Conservation (phyloP, 2,888 invertebrate genomes). For the Petrolisthes manimaculis region DNA sequence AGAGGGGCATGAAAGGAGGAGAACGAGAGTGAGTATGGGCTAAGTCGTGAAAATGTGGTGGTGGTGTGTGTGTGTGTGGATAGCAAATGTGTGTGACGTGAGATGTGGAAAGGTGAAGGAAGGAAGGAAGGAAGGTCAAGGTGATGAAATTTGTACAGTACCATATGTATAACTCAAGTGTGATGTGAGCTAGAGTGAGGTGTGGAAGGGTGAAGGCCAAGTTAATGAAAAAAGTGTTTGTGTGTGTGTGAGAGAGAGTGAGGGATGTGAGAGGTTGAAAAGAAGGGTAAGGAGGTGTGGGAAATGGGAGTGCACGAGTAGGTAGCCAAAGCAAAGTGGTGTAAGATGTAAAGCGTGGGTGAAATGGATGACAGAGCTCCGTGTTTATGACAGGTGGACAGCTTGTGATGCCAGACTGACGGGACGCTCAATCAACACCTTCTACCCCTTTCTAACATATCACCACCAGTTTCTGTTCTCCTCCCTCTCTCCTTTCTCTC, state of each 20-base stretch:
- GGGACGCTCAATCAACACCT: neutral
- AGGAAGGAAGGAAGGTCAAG: too few species aligned
- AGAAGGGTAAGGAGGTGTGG: neutral
- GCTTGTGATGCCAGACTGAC: constrained; percentile 30
- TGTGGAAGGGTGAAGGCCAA: neutral
- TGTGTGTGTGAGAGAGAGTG: neutral
- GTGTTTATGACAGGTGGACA: constrained; percentile 3
- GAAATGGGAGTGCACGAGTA: neutral
- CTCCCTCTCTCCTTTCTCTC: neutral
- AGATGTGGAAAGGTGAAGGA: too few species aligned
- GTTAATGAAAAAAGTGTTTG: neutral
- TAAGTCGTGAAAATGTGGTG: too few species aligned
- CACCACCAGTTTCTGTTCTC: neutral
- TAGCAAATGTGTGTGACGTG: too few species aligned
- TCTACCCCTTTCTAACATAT: neutral
- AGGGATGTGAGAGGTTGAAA: neutral
- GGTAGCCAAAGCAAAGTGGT: neutral
- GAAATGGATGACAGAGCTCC: too few species aligned
- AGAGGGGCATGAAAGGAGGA: too few species aligned
- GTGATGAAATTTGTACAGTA: too few species aligned
- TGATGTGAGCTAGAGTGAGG: neutral
- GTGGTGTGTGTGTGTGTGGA: too few species aligned
- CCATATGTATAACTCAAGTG: neutral
- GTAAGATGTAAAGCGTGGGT: too few species aligned
- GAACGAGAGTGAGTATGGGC: too few species aligned